Conservation (phyloP, 2,888 invertebrate genomes). For the Lycophotia porphyrea region DNA sequence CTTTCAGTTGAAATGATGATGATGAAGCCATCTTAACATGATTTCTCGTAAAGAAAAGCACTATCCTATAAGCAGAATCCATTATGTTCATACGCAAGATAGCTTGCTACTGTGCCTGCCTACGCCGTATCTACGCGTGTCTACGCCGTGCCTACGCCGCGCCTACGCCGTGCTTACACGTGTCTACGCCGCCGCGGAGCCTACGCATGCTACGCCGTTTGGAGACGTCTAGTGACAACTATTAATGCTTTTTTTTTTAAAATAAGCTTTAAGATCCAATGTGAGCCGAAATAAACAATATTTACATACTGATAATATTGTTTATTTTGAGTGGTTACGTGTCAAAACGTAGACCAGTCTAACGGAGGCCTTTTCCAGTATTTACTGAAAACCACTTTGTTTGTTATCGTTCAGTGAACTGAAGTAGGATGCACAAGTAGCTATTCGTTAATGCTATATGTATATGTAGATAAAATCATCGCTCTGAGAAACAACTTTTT, state of each 20-base stretch:
- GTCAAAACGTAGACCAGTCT: neutral
- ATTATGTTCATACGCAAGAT: neutral
- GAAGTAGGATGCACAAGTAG: neutral
- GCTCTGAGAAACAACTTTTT: neutral
- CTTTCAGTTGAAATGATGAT: no score
- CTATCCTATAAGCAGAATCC: no score
- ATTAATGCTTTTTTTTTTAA: neutral
- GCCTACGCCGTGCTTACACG: neutral
- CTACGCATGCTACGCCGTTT: neutral
- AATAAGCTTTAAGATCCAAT: conserved; percentile 1
- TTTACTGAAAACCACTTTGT: neutral
- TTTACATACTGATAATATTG: conserved; percentile 26
- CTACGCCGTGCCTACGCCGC: neutral
- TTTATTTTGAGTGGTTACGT: conserved; percentile 19
- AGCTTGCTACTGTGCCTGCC: neutral
- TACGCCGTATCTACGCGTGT: neutral
- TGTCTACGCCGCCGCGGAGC: neutral
- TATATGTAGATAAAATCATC: neutral
- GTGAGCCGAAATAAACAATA: conserved; percentile 8
- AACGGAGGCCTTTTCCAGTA: conserved; percentile 8
- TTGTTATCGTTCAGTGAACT: conserved; percentile 17
- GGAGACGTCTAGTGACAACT: neutral
- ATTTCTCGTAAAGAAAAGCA: neutral
- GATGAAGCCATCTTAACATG: neutral
- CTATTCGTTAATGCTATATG: neutral